These are phyloP conservation scores for Chrysoperla carnea DNA, from an alignment of 1,140 invertebrate species.

Conservation along the genomic window DNA sequence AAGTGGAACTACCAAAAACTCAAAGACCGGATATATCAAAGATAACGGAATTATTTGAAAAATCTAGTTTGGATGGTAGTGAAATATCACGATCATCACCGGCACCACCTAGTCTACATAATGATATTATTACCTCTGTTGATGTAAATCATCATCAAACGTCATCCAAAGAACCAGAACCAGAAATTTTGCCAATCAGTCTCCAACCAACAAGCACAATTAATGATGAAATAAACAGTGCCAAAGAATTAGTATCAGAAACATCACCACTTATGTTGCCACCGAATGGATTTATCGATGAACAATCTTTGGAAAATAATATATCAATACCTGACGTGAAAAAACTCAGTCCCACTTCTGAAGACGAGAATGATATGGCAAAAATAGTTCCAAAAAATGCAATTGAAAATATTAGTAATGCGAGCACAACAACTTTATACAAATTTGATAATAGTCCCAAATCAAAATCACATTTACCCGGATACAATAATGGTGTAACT, in stretches of 20 bases:
- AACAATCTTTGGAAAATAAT: not conserved
- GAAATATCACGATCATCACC: no score
- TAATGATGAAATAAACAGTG: conserved; percentile 8
- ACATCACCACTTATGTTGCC: not conserved
- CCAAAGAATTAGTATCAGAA: conserved; percentile 7
- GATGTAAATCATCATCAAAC: conserved; percentile 4
- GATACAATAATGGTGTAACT: conserved; percentile 17
- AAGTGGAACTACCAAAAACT: not conserved
- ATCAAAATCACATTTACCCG: conserved; percentile 29
- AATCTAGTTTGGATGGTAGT: not conserved
- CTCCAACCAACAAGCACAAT: conserved; percentile 1
- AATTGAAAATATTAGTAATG: conserved; percentile 46
- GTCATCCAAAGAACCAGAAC: conserved; percentile 5
- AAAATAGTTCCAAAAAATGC: conserved; percentile 35
- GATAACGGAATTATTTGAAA: not conserved
- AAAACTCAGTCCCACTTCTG: conserved; percentile 6
- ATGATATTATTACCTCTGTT: conserved; percentile 6
- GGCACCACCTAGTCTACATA: not conserved
- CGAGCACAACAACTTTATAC: conserved; percentile 39
- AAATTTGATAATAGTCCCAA: conserved; percentile 28
- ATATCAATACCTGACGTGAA: not conserved
- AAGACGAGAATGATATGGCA: conserved; percentile 13
- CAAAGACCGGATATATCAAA: not conserved
- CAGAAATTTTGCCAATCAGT: conserved; percentile 3
- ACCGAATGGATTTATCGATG: not conserved